Evolutionary conservation across 2,113 vertebrate genomes (phyloP), one percentile per base, ranked within the genome.

Genomic region (Ictalurus punctatus): DNA sequence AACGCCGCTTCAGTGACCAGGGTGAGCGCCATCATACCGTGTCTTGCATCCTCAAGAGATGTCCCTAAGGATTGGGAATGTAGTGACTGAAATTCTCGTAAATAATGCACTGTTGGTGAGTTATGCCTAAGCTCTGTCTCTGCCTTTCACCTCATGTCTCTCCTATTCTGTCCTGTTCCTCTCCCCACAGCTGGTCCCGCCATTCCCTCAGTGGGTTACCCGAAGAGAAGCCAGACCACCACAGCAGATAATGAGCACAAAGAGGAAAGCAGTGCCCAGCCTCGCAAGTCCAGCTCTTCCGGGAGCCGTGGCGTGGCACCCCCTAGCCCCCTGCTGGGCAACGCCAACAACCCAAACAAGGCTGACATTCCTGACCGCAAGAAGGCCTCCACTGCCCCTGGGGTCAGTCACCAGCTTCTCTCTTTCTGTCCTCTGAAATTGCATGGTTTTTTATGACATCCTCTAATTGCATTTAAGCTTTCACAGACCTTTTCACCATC

Each of bases 291-390:
- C 0, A 97, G 96, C 94, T 95, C 96, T 90, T 96, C 94, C 0
- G 95, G 96, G 16, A 95, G 96, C 2, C 95, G 96, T 0, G 96
- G 96, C 91, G 94, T 96, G 92, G 97, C 96, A 0, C 96, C 97
- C 0, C 96, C 97, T 86, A 98, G 97, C 91, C 97, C 97, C 82
- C 96, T 98, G 96, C 96, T 98, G 84, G 97, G 97, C 96, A 98
- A 96, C 0, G 97, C 97, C 88, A 96, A 98, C 95, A 98, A 98
- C 93, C 97, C 97, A 81, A 98, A 98, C 92, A 98, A 98, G 91
- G 94, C 97, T 0, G 97, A 98, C 95, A 98, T 98, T 92, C 97
- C 97, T 0, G 97, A 98, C 90, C 95, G 96, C 48, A 98, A 98
- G 93, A 97, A 98, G 58, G 94, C 94, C 4, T 93, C 91, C 6